Evolutionary conservation across 1,140 invertebrate species (phyloP).

Genomic region (Temnothorax nylanderi): DNA sequence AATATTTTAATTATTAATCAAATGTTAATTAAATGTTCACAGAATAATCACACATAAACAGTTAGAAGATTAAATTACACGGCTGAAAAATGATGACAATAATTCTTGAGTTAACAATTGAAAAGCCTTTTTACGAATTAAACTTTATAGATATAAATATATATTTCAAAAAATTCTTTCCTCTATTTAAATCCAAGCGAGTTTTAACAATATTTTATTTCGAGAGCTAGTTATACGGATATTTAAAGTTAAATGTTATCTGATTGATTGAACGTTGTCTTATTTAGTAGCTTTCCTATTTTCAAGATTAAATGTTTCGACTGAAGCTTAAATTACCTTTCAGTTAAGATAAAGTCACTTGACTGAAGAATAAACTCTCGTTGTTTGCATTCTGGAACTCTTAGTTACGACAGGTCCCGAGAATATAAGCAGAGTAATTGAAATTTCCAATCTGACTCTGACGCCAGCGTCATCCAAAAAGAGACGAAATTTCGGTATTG

Average conservation of each 20-base stretch:
- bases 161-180: neutral
- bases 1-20: neutral
- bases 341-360: slow-evolving; percentile 17
- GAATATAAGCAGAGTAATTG: slow-evolving; percentile 9
- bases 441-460: slow-evolving; percentile 37
- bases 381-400: slow-evolving; percentile 12
- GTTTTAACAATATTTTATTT: neutral
- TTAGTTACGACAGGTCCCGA: neutral
- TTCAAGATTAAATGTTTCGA: neutral
- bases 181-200: neutral
- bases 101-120: neutral
- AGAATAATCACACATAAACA: neutral
- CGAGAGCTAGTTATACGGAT: neutral
- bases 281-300: slow-evolving; percentile 11
- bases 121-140: neutral
- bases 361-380: slow-evolving; percentile 14
- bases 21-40: neutral
- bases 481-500: slow-evolving; percentile 15
- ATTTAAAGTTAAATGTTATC: neutral
- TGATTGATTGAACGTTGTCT: slow-evolving; percentile 1
- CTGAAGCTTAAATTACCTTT: neutral
- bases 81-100: neutral
- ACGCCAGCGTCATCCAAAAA: neutral
- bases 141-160: neutral
- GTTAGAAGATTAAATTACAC: neutral